Percentiles rank a stretch among this genome's conserved stretches.
Evolutionary conservation across 2,797 vertebrate genomes (phyloP).

Genomic region (Neomorphus geoffroyi): DNA sequence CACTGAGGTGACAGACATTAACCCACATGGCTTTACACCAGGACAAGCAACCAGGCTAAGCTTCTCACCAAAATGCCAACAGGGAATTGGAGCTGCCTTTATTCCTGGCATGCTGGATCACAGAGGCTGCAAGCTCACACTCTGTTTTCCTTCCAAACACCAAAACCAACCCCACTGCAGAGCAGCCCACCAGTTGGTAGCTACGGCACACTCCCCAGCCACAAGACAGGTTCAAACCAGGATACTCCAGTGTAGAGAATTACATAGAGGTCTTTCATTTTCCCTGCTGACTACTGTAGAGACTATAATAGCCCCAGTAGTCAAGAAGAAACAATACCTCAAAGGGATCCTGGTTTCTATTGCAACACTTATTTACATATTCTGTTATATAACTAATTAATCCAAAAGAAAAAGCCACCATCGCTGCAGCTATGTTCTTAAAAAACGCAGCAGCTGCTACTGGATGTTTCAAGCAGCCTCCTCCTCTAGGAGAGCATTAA

Average conservation of each 20-base stretch:
- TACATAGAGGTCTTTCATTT: not conserved
- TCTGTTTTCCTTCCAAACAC: not conserved
- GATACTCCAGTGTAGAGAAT: not conserved
- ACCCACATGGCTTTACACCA: not conserved
- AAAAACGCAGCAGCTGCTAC: not conserved
- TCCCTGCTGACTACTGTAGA: not conserved
- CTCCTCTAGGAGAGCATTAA: not conserved
- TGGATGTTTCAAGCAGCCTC: not conserved
- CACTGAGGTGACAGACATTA: not conserved
- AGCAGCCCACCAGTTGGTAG: not conserved
- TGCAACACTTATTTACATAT: not conserved
- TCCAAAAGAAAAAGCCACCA: not conserved
- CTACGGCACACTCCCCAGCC: not conserved
- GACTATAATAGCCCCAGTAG: not conserved
- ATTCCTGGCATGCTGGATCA: not conserved
- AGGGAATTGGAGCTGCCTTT: not conserved
- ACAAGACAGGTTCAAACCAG: not conserved
- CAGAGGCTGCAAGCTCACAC: not conserved
- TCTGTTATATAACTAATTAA: slow-evolving; percentile 25
- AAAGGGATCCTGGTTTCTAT: slow-evolving; percentile 32
- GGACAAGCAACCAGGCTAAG: not conserved
- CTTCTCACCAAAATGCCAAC: not conserved
- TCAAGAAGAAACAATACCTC: slow-evolving; percentile 43
- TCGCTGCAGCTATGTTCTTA: not conserved
- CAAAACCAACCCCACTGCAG: not conserved